Percentiles rank a stretch among this genome's conserved stretches.
Evolutionary conservation across 1,140 invertebrate genomes (phyloP).

Genomic region (Tetramorium parvispinum): DNA sequence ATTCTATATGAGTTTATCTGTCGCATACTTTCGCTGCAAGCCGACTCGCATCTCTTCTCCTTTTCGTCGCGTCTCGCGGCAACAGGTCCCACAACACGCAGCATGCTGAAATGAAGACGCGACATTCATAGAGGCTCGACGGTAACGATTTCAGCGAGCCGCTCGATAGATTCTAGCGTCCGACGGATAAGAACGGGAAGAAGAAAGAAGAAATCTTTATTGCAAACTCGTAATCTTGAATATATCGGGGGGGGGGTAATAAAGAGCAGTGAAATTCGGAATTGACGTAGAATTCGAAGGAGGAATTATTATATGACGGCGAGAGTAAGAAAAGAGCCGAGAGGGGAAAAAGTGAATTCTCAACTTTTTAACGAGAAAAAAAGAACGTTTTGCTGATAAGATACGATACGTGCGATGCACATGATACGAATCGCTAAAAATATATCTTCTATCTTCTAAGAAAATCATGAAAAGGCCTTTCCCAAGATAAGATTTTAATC

Average conservation of each 20-base stretch:
- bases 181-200: constrained; percentile 30
- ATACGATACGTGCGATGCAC: not conserved
- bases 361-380: constrained; percentile 1
- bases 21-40: constrained; percentile 80
- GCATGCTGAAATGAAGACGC: constrained; percentile 78
- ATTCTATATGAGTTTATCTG: constrained; percentile 76
- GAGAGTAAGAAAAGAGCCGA: no score
- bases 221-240: not conserved
- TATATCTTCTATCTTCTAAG: not conserved
- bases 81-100: constrained; percentile 80
- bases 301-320: not conserved
- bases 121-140: constrained; percentile 74
- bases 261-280: not conserved
- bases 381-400: constrained; percentile 16
- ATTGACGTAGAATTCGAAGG: not conserved
- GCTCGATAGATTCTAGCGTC: constrained; percentile 75
- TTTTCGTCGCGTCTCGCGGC: constrained; percentile 69
- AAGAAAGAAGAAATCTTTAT: not conserved
- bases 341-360: not conserved
- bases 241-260: not conserved
- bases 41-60: constrained; percentile 40
- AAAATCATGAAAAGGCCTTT: not conserved
- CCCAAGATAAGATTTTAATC: not conserved
- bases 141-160: constrained; percentile 59
- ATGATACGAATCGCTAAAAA: not conserved